Evolutionary conservation across 1,140 invertebrate species (phyloP).

Genomic region (Procambarus clarkii): DNA sequence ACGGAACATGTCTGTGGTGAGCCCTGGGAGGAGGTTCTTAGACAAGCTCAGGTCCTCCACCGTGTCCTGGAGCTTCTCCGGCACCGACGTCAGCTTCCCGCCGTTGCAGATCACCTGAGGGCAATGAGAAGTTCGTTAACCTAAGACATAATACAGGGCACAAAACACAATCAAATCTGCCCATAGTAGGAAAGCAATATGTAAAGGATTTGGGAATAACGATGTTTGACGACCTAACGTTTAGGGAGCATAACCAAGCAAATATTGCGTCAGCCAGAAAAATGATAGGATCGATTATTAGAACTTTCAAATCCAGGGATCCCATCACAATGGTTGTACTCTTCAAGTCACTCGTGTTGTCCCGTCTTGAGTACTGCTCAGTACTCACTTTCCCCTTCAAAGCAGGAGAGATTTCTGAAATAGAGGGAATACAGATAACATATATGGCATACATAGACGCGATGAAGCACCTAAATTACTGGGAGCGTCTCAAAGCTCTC

Average conservation of each 20-base stretch:
- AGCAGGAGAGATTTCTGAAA: no score
- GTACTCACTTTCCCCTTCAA: no score
- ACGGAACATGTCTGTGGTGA: conserved; percentile 37
- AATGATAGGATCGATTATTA: no score
- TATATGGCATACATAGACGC: no score
- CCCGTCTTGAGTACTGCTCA: no score
- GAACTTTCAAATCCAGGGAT: no score
- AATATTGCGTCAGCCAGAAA: background rate
- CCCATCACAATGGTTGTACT: no score
- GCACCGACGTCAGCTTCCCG: conserved; percentile 15
- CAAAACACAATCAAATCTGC: background rate
- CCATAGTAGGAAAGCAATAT: background rate
- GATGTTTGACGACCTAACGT: background rate
- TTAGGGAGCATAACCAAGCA: background rate
- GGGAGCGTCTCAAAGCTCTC: no score
- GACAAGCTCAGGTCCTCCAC: conserved; percentile 58
- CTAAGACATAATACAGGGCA: background rate
- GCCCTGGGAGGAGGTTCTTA: conserved; percentile 17
- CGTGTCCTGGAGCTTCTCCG: conserved; percentile 24
- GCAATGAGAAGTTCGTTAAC: background rate
- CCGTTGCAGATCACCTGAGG: conserved; percentile 56
- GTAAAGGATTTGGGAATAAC: background rate
- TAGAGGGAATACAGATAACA: no score
- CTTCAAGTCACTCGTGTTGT: no score
- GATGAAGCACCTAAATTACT: no score